Base-by-base conservation (phyloP, 2,113 vertebrate species). In the Thunnus maccoyii region DNA sequence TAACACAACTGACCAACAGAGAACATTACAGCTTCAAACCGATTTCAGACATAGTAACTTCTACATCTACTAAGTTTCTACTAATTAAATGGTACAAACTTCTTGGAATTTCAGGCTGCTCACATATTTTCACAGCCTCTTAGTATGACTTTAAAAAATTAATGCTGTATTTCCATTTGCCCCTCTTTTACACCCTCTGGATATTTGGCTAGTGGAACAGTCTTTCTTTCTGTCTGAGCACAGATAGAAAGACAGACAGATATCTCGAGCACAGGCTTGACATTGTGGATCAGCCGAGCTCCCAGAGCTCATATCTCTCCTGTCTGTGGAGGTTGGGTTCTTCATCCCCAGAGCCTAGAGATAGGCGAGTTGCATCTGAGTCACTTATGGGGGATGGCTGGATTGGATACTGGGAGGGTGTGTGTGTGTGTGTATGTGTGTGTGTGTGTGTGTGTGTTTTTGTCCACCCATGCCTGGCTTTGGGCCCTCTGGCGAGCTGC, bases 401-500 rank as follows among this genome's bases (percentile, higher is more conserved):
- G 64, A 78, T 56, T 72, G 13, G 41, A 61, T 72, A 76, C 18
- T 63, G 25, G 73, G 27, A 14, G 18, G 2, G 52, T 73, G 36
- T 47, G 41, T 56, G 36, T 56, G 65, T 65, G 52, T 64, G 46
- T 69, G 30, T 72, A 32, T 75, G 5, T 70, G 14, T 64, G 11
- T 52, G 20, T 80, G 32, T 55, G 25, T 72, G 17, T 61, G 57
- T 62, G 60, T 44, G 14, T 20, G 13, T 22, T 20, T 61, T 50
- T 79, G 75, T 84, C 72, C 55, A 57, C 46, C 51, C 67, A 70
- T 78, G 65, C 67, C 71, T 85, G 66, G 68, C 61, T 69, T 75
- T 60, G 51, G 68, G 66, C 76, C 89, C 78, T 86, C 54, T 89
- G 84, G 87, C 80, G 52, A 70, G 72, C 51, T 80, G 74, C 69